phyloP scores from a whole-genome alignment of 2,797 vertebrate genomes.

The Brachyrhaphis roseni region DNA sequence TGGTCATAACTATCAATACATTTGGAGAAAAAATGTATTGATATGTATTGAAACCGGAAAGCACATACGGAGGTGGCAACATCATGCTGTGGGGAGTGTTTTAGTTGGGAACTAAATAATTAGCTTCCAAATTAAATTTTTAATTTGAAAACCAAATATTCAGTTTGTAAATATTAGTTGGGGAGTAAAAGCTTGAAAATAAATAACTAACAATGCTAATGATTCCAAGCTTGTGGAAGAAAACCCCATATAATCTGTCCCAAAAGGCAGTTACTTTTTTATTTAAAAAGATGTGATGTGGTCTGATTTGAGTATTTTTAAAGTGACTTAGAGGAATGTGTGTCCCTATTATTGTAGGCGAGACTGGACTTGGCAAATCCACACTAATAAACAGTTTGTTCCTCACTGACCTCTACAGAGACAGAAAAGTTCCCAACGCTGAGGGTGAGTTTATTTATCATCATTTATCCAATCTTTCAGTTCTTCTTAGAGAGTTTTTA shows the following conservation, averaged over 20 bases:
- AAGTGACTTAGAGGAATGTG: neutral
- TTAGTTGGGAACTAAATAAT: neutral
- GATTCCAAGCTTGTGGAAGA: neutral
- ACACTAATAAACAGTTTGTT: conserved; percentile 89
- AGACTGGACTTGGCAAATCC: conserved; percentile 87
- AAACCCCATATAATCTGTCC: neutral
- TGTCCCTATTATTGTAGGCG: conserved; percentile 59
- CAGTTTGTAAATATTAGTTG: neutral
- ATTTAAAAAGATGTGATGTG: neutral
- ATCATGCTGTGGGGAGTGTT: neutral
- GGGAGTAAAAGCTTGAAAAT: neutral
- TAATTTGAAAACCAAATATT: too few species aligned
- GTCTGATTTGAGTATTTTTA: neutral
- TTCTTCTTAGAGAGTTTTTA: neutral
- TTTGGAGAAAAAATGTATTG: neutral
- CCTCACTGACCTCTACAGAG: conserved; percentile 85
- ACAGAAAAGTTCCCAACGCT: conserved; percentile 77
- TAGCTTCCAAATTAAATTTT: too few species aligned
- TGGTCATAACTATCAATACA: neutral
- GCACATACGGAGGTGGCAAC: neutral
- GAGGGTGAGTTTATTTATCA: conserved; percentile 68
- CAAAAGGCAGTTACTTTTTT: neutral
- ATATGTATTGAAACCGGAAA: neutral
- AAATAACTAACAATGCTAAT: neutral
- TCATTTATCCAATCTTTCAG: neutral